phyloP scores from a whole-genome alignment of 2,797 vertebrate species.

The Botia kubotai region DNA sequence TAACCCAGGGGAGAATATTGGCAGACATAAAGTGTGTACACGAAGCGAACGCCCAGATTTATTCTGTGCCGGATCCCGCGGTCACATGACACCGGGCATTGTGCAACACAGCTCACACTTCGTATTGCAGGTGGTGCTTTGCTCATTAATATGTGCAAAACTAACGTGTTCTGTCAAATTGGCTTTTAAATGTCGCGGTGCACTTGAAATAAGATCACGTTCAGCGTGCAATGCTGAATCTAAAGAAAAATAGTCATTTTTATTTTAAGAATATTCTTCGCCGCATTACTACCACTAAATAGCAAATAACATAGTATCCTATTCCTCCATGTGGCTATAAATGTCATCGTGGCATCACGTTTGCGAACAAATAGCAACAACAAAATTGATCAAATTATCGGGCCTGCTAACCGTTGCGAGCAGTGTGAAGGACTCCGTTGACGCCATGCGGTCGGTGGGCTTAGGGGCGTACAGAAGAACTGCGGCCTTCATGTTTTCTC shows the following conservation, averaged over 20 bases:
- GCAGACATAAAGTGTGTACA: conserved; percentile 18
- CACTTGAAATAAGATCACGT: background rate
- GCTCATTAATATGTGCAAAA: conserved; percentile 38
- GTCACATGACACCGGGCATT: conserved; percentile 35
- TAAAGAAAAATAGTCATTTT: background rate
- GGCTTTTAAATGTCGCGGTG: conserved; percentile 27
- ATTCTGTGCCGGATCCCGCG: conserved; percentile 29
- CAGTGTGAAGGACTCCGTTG: conserved; percentile 41
- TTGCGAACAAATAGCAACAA: conserved; percentile 17
- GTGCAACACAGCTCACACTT: conserved; percentile 24
- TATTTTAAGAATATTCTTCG: background rate
- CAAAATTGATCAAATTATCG: conserved; percentile 7
- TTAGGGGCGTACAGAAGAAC: conserved; percentile 41
- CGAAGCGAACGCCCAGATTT: conserved; percentile 38
- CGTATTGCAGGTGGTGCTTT: conserved; percentile 34
- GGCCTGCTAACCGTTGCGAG: conserved; percentile 32
- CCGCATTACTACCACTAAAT: background rate
- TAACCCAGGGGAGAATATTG: conserved; percentile 41
- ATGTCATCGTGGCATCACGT: background rate
- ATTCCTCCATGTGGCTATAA: background rate
- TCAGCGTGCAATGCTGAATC: conserved; percentile 11
- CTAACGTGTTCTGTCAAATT: conserved; percentile 18
- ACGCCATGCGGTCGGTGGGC: conserved; percentile 47
- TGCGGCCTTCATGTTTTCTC: conserved; percentile 57
- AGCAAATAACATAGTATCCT: background rate